Evolutionary conservation across 1,140 invertebrate genomes (phyloP).

Genomic region (Atta colombica): DNA sequence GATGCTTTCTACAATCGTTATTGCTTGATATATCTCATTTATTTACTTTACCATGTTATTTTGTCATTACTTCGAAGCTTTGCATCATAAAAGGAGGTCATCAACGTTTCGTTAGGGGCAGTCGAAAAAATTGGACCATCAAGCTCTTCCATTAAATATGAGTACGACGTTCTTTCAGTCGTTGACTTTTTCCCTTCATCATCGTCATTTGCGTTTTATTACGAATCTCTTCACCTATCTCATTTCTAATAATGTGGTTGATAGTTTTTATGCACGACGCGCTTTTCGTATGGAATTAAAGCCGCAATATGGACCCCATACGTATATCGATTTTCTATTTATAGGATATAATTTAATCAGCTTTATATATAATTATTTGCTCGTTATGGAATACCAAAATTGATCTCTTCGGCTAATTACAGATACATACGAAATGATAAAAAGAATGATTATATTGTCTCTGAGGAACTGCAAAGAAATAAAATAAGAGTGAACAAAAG

Average conservation of each 20-base stretch:
- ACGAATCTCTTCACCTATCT: conserved; percentile 2
- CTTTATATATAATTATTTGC: conserved; percentile 54
- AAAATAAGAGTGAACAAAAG: not conserved
- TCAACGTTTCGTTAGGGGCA: not conserved
- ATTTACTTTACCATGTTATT: conserved; percentile 16
- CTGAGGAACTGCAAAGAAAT: not conserved
- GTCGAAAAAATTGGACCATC: conserved; percentile 39
- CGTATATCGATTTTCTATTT: conserved; percentile 71
- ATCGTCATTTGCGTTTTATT: conserved; percentile 31
- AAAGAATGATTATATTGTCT: not conserved
- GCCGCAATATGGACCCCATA: not conserved
- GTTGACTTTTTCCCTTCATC: conserved; percentile 6
- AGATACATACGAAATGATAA: not conserved
- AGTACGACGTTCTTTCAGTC: conserved; percentile 7
- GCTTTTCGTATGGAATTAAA: conserved; percentile 57
- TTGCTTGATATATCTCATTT: conserved; percentile 1
- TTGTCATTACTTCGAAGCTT: not conserved
- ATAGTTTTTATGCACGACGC: not conserved
- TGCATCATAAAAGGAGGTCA: conserved; percentile 29
- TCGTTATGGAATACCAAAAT: not conserved
- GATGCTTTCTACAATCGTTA: not conserved
- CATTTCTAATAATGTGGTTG: not conserved
- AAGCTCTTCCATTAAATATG: conserved; percentile 45
- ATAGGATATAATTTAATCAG: conserved; percentile 67
- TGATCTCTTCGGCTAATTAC: conserved; percentile 27